Conservation (phyloP, 2,888 invertebrate species). For the Chelonus formosanus region DNA sequence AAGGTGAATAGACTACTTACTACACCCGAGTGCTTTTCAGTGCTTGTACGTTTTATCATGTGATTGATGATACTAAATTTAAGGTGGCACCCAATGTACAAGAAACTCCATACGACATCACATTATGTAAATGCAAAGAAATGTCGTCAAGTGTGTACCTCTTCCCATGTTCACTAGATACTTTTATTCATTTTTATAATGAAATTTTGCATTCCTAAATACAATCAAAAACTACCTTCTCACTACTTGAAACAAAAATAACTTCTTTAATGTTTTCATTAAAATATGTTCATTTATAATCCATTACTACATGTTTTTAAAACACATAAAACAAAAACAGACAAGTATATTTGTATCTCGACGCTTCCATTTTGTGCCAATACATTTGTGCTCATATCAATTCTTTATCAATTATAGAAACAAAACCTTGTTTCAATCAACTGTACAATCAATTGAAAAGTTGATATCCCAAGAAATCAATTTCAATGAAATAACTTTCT, state of each 20-base stretch:
- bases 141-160: no score
- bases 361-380: constrained; percentile 29
- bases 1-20: neutral
- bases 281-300: no score
- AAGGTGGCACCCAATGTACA: constrained; percentile 11
- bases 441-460: neutral
- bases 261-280: no score
- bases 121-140: neutral
- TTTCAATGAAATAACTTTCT: no score
- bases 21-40: constrained; percentile 14
- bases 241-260: neutral
- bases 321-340: no score
- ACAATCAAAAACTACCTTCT: neutral
- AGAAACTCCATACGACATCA: constrained; percentile 3
- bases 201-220: neutral
- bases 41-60: constrained; percentile 24
- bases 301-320: no score
- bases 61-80: constrained; percentile 27
- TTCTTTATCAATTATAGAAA: constrained; percentile 5
- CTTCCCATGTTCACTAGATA: neutral
- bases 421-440: neutral
- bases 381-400: constrained; percentile 14
- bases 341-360: neutral
- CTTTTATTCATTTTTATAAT: constrained; percentile 2
- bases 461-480: no score